Percentiles rank a stretch among this genome's conserved stretches.
Conservation (phyloP, 2,797 vertebrate genomes). For the Philypnodon macrostomus region DNA sequence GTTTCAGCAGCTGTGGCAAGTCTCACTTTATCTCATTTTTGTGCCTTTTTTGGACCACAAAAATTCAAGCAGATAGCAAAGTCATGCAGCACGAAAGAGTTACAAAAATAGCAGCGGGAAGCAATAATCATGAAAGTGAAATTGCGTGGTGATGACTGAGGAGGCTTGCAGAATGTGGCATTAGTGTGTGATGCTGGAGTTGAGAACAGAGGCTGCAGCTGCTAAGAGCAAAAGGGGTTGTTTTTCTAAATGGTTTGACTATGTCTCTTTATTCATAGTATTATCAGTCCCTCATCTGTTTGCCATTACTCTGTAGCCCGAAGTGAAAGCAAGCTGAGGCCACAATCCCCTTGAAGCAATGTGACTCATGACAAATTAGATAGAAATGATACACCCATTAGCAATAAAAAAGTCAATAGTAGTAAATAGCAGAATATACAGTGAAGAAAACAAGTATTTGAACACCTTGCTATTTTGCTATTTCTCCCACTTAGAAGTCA, state of each 20-base stretch:
- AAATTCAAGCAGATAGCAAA: conserved; percentile 5
- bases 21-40: conserved; percentile 21
- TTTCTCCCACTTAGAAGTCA: too few species aligned
- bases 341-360: not conserved
- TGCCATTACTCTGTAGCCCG: not conserved
- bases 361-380: not conserved
- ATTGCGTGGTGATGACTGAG: conserved; percentile 8
- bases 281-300: conserved; percentile 14
- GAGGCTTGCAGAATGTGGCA: conserved; percentile 53
- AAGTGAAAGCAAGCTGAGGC: not conserved
- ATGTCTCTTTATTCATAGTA: conserved; percentile 19
- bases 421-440: too few species aligned
- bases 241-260: conserved; percentile 34
- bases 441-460: too few species aligned
- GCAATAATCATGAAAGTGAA: conserved; percentile 32
- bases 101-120: conserved; percentile 6
- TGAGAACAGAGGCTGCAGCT: conserved; percentile 35
- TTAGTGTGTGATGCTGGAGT: conserved; percentile 33
- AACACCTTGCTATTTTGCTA: too few species aligned
- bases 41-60: conserved; percentile 1
- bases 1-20: conserved; percentile 56
- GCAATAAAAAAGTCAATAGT: not conserved
- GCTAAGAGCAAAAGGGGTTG: conserved; percentile 49
- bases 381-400: not conserved
- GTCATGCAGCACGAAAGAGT: not conserved